Evolutionary conservation across 2,888 invertebrate species (phyloP).

Genomic region (Pseudococcus viburni): DNA sequence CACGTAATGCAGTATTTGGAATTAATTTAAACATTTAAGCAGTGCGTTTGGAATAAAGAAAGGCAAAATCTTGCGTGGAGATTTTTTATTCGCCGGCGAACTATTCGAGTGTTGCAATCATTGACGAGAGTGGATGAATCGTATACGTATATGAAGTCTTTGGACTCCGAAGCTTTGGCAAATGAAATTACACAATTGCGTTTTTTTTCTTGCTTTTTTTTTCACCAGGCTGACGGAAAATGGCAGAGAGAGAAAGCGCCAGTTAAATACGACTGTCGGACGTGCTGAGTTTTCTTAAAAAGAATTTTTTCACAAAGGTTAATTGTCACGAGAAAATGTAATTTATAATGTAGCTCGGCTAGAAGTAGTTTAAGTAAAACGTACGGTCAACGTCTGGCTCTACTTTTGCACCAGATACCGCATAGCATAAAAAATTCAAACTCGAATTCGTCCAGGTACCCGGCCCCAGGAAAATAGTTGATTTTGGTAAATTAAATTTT

Average conservation of each 20-base stretch:
- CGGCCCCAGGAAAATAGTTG: background rate
- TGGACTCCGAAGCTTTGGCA: constrained; percentile 26
- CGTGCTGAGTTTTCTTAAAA: constrained; percentile 35
- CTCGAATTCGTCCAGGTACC: background rate
- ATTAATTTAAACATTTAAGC: constrained; percentile 54
- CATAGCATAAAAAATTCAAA: constrained; percentile 44
- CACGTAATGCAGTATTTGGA: constrained; percentile 39
- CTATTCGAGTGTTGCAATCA: constrained; percentile 50
- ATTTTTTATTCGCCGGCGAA: constrained; percentile 2
- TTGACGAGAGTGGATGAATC: constrained; percentile 41
- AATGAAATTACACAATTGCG: constrained; percentile 49
- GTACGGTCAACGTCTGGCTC: constrained; percentile 28
- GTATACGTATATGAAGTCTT: constrained; percentile 40
- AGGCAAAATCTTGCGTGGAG: constrained; percentile 28
- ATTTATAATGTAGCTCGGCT: constrained; percentile 37
- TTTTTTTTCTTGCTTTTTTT: background rate
- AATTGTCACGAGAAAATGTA: constrained; percentile 55
- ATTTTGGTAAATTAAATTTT: constrained; percentile 30
- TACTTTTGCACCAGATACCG: background rate
- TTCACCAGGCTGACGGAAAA: background rate
- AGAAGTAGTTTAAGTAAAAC: constrained; percentile 8
- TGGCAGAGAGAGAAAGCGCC: background rate
- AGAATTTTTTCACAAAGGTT: constrained; percentile 54
- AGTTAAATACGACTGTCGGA: constrained; percentile 37
- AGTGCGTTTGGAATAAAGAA: constrained; percentile 49